These are phyloP conservation scores for Pelecanoides urinatrix DNA, from an alignment of 2,113 vertebrate species.

Conservation along the genomic window DNA sequence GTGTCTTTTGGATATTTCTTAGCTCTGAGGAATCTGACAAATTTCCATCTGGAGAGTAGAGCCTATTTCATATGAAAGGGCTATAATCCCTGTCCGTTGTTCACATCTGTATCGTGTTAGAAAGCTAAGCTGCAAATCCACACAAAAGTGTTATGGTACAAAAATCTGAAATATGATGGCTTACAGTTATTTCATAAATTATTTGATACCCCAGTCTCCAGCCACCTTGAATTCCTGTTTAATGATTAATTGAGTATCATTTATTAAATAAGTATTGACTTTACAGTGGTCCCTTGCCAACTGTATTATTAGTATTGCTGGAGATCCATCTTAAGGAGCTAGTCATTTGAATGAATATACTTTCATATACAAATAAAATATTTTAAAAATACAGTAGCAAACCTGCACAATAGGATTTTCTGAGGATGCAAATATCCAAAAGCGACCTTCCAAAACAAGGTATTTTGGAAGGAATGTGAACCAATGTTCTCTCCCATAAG, in stretches of 20 bases:
- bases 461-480: background rate
- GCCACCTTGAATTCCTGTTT: background rate
- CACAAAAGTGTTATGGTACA: conserved; percentile 9
- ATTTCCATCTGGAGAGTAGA: conserved; percentile 51
- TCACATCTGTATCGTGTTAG: conserved; percentile 34
- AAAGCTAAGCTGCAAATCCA: conserved; percentile 17
- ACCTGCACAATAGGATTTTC: background rate
- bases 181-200: background rate
- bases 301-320: background rate
- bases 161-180: background rate
- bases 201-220: background rate
- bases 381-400: background rate
- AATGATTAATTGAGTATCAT: background rate
- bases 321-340: background rate
- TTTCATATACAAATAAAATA: background rate
- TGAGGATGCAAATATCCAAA: background rate
- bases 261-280: background rate
- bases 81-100: conserved; percentile 46
- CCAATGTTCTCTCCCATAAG: background rate
- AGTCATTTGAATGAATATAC: background rate
- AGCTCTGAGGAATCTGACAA: conserved; percentile 54
- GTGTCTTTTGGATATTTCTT: conserved; percentile 38
- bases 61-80: conserved; percentile 40
- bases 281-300: background rate
- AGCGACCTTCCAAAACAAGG: background rate